Percentiles rank a stretch among this genome's conserved stretches.
Evolutionary conservation across 1,140 invertebrate species (phyloP).

Genomic region (Nixonia krombeini): DNA sequence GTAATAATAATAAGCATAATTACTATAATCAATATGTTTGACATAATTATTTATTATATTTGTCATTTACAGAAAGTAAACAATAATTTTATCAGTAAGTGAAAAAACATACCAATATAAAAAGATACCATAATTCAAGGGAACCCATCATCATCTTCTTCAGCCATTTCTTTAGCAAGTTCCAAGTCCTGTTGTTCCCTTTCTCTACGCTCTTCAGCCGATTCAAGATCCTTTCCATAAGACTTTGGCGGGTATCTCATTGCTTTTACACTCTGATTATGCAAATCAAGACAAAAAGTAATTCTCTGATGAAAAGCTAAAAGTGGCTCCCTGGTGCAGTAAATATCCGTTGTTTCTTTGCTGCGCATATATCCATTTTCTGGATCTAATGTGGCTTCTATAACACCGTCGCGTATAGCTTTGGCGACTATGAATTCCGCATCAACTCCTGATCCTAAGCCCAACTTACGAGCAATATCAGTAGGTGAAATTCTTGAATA

Average conservation of each 20-base stretch:
- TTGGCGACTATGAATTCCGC: slow-evolving; percentile 99
- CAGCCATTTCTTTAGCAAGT: slow-evolving; percentile 98
- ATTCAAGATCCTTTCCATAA: slow-evolving; percentile 98
- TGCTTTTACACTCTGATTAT: slow-evolving; percentile 98
- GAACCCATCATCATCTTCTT: slow-evolving; percentile 97
- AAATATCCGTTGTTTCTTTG: slow-evolving; percentile 97
- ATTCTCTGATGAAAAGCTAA: slow-evolving; percentile 98
- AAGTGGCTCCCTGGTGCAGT: slow-evolving; percentile 97
- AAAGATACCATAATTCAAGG: slow-evolving; percentile 66
- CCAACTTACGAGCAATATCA: slow-evolving; percentile 95
- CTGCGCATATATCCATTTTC: slow-evolving; percentile 97
- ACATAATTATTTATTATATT: not conserved
- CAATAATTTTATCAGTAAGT: not conserved
- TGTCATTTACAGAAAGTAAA: not conserved
- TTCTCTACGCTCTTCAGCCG: slow-evolving; percentile 95
- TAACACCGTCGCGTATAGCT: slow-evolving; percentile 98
- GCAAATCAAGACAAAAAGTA: slow-evolving; percentile 96
- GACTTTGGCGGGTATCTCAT: slow-evolving; percentile 99
- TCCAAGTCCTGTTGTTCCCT: slow-evolving; percentile 98
- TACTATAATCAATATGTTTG: not conserved
- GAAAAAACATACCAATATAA: not conserved
- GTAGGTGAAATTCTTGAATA: slow-evolving; percentile 96
- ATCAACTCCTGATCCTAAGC: slow-evolving; percentile 95
- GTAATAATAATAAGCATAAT: too few relatives aligned
- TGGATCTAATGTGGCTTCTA: slow-evolving; percentile 96